Evolutionary conservation across 2,797 vertebrate species (phyloP).

Genomic region (Falco novaeseelandiae): DNA sequence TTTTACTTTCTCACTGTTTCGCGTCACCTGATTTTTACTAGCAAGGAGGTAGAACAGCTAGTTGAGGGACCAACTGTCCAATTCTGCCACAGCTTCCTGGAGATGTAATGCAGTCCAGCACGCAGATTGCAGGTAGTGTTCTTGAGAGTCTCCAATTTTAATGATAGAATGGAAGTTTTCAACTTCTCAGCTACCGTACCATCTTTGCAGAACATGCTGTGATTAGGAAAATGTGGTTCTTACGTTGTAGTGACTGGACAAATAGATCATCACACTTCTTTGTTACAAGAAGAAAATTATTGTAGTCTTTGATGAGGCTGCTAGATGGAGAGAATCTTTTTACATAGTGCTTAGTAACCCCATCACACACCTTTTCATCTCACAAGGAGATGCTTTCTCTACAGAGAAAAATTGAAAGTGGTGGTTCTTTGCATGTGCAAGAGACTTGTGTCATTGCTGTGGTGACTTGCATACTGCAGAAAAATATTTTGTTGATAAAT

Average conservation of each 20-base stretch:
- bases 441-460: background rate
- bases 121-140: background rate
- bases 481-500: background rate
- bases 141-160: background rate
- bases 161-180: background rate
- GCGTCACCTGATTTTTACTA: background rate
- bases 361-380: background rate
- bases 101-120: background rate
- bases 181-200: background rate
- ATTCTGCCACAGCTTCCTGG: background rate
- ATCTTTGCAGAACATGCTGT: background rate
- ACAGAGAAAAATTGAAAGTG: background rate
- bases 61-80: background rate
- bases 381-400: background rate
- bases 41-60: background rate
- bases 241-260: background rate
- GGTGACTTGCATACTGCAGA: background rate
- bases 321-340: background rate
- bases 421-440: background rate
- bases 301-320: background rate
- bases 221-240: background rate
- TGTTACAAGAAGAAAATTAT: background rate
- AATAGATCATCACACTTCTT: background rate
- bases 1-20: background rate
- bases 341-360: background rate